phyloP scores from a whole-genome alignment of 2,888 invertebrate genomes.

The Melanchra persicariae region DNA sequence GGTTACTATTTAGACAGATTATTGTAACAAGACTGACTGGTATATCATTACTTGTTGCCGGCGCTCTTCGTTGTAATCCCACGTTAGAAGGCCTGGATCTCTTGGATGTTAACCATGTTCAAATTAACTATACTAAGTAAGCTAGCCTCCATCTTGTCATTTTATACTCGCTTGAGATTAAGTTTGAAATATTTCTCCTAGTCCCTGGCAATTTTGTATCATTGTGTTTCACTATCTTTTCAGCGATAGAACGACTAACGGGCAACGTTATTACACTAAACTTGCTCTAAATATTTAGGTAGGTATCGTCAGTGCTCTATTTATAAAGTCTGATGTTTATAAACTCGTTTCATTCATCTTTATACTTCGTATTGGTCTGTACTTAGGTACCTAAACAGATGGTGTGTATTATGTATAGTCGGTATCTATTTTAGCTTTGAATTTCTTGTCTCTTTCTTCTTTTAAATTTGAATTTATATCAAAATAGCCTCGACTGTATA shows the following conservation, averaged over 20 bases:
- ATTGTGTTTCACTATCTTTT: constrained; percentile 38
- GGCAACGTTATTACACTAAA: constrained; percentile 43
- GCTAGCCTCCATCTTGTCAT: constrained; percentile 23
- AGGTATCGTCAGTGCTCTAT: constrained; percentile 49
- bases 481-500: background rate
- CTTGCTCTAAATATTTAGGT: constrained; percentile 58
- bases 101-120: constrained; percentile 36
- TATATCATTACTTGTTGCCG: constrained; percentile 79
- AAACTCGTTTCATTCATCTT: constrained; percentile 63
- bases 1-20: constrained; percentile 77
- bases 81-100: constrained; percentile 30
- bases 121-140: constrained; percentile 31
- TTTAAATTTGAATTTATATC: background rate
- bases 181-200: constrained; percentile 21
- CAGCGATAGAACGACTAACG: constrained; percentile 31
- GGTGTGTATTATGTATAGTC: background rate
- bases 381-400: constrained; percentile 30
- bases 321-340: constrained; percentile 61
- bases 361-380: constrained; percentile 46
- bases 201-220: constrained; percentile 18
- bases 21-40: constrained; percentile 68
- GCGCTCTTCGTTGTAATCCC: constrained; percentile 46
- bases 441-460: constrained; percentile 15
- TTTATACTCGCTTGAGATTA: constrained; percentile 25
- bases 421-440: constrained; percentile 20